Percentiles rank a stretch among this genome's conserved stretches.
These are phyloP conservation scores for Podilymbus podiceps DNA, from an alignment of 2,113 vertebrate genomes.

Conservation along the genomic window DNA sequence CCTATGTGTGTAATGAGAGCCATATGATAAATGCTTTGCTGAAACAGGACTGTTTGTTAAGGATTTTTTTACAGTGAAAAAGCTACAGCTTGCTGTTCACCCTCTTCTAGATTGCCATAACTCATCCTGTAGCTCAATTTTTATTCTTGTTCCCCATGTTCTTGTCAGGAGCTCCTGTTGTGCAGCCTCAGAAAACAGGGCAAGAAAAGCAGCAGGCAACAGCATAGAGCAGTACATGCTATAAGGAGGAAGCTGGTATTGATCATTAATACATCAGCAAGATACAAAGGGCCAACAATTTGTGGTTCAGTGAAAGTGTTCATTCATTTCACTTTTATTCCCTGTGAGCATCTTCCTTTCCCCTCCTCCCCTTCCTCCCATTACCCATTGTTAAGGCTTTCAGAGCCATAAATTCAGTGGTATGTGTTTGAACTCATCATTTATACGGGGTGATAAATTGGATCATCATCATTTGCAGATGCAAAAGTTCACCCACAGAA, in stretches of 20 bases:
- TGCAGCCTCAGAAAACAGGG: background rate
- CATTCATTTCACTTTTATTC: background rate
- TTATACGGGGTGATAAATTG: background rate
- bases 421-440: background rate
- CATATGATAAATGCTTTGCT: background rate
- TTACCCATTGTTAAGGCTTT: background rate
- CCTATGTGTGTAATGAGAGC: background rate
- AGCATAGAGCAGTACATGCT: rapidly evolving
- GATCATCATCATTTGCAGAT: background rate
- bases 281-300: background rate
- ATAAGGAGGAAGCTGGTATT: background rate
- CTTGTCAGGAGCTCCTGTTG: background rate
- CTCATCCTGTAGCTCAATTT: background rate
- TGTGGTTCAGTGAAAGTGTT: background rate
- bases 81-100: background rate
- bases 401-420: background rate
- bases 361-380: background rate
- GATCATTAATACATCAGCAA: background rate
- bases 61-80: background rate
- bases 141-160: background rate
- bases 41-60: background rate
- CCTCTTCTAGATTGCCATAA: background rate
- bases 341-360: background rate
- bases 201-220: background rate
- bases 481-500: background rate